Evolutionary conservation across 2,797 vertebrate genomes (phyloP).

Genomic region (Acridotheres tristis): DNA sequence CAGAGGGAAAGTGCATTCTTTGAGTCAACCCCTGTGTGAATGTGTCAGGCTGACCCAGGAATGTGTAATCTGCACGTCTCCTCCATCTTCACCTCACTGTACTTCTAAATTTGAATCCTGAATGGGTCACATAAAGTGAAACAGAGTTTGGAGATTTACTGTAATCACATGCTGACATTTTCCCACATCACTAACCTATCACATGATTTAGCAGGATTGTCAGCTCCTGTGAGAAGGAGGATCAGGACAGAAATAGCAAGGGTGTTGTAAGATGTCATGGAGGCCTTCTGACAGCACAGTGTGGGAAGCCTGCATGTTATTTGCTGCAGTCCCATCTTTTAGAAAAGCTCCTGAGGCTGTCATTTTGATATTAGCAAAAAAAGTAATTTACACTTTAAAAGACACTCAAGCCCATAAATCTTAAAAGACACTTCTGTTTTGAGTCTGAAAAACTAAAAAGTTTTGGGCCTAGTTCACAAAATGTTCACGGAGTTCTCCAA

Average conservation of each 20-base stretch:
- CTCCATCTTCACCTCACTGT: neutral
- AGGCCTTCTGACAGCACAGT: constrained; percentile 3
- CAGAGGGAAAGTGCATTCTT: neutral
- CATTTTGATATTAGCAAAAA: constrained; percentile 41
- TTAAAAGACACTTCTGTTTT: neutral
- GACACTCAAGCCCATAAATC: neutral
- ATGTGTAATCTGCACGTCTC: neutral
- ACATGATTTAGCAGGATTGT: constrained; percentile 56
- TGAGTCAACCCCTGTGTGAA: neutral
- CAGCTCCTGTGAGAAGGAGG: constrained; percentile 32
- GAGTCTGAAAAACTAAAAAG: neutral
- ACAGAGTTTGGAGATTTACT: constrained; percentile 47
- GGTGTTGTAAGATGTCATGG: constrained; percentile 35
- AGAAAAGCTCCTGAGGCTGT: neutral
- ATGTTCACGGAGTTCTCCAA: neutral
- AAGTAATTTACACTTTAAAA: constrained; percentile 39
- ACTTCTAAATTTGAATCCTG: constrained; percentile 8
- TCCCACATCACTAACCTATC: constrained; percentile 49
- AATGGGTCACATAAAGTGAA: neutral
- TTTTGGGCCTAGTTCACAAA: neutral
- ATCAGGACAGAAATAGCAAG: constrained; percentile 47
- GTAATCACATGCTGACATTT: constrained; percentile 59
- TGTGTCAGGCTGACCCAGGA: neutral
- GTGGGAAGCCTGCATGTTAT: neutral
- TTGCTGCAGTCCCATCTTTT: constrained; percentile 33